A percentile compares a stretch with the other conserved stretches of the same genome.
These are phyloP conservation scores for Dolichopus griseipennis DNA, from an alignment of 2,888 invertebrate genomes.

Conservation along the genomic window DNA sequence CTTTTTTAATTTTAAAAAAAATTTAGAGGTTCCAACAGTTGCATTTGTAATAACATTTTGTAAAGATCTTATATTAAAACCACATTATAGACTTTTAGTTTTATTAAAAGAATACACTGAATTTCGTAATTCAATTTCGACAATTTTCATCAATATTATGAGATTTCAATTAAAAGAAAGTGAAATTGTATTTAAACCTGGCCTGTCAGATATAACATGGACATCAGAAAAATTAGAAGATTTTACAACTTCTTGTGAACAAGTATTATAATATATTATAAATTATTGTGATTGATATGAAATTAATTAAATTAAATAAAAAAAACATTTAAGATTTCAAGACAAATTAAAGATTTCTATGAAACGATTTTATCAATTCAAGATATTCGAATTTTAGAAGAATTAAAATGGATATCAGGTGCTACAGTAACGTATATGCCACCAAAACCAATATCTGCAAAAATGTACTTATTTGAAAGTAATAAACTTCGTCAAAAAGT, in stretches of 20 bases:
- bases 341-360: constrained; percentile 30
- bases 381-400: constrained; percentile 61
- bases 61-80: constrained; percentile 57
- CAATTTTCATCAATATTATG: constrained; percentile 59
- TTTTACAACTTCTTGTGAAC: constrained; percentile 23
- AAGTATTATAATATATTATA: constrained; percentile 9
- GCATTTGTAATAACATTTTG: constrained; percentile 67
- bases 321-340: constrained; percentile 26
- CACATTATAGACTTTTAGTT: constrained; percentile 53
- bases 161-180: constrained; percentile 57
- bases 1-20: too few relatives aligned
- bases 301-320: background rate
- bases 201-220: constrained; percentile 71
- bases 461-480: constrained; percentile 55
- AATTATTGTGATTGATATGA: background rate
- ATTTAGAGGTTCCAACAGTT: constrained; percentile 59
- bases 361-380: constrained; percentile 59
- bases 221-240: constrained; percentile 55
- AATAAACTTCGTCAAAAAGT: constrained; percentile 44
- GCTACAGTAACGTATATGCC: constrained; percentile 56
- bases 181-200: constrained; percentile 64
- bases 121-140: constrained; percentile 44
- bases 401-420: constrained; percentile 54
- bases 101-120: constrained; percentile 55
- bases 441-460: constrained; percentile 52